These are phyloP conservation scores for Asbolus verrucosus DNA, from an alignment of 1,140 invertebrate genomes.

Conservation along the genomic window DNA sequence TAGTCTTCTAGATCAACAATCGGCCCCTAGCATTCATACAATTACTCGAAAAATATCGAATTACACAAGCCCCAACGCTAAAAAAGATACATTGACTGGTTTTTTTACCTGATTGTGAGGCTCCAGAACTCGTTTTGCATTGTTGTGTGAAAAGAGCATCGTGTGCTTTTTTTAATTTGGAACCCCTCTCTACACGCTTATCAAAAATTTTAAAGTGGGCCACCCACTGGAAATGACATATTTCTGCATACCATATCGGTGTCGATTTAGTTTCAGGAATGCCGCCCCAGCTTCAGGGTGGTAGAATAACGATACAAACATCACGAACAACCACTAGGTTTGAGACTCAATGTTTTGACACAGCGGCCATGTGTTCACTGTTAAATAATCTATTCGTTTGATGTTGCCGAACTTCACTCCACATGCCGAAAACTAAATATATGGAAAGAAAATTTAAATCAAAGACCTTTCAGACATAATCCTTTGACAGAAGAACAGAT, in stretches of 20 bases:
- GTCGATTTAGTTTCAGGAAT: constrained; percentile 32
- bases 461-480: constrained; percentile 13
- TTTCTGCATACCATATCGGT: constrained; percentile 31
- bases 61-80: background rate
- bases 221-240: constrained; percentile 40
- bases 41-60: constrained; percentile 21
- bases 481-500: constrained; percentile 3
- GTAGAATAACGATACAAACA: constrained; percentile 36
- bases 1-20: constrained; percentile 32
- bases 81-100: background rate
- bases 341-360: constrained; percentile 44
- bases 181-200: constrained; percentile 1
- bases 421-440: constrained; percentile 41
- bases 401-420: constrained; percentile 36
- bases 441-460: constrained; percentile 13
- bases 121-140: background rate
- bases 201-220: constrained; percentile 20
- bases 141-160: constrained; percentile 15
- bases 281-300: constrained; percentile 38
- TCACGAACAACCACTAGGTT: constrained; percentile 39
- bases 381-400: constrained; percentile 42
- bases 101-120: constrained; percentile 8
- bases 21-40: constrained; percentile 23
- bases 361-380: constrained; percentile 44
- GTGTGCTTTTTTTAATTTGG: background rate